Conservation (phyloP, 2,113 vertebrate species). For the Mesocricetus auratus region DNA sequence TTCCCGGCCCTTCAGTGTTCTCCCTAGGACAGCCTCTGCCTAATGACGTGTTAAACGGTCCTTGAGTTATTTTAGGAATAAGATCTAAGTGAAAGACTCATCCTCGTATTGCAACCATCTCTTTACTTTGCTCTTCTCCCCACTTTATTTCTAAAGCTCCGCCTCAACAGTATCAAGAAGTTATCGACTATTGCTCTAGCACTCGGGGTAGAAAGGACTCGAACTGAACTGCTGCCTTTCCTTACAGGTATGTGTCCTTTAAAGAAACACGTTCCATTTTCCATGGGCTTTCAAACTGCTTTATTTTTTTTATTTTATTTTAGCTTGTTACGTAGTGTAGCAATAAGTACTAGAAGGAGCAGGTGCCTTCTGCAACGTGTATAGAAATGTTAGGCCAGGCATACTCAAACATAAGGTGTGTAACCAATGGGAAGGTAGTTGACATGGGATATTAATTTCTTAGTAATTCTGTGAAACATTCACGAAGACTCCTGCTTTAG, state of each 20-base stretch:
- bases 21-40: not conserved
- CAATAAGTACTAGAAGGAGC: not conserved
- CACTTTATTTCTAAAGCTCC: conserved; percentile 85
- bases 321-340: not conserved
- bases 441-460: not conserved
- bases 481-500: not conserved
- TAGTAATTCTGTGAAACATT: conserved; percentile 9
- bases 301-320: not conserved
- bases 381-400: not conserved
- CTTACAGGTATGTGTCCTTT: conserved; percentile 90
- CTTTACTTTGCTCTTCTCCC: conserved; percentile 1
- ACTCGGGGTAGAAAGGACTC: conserved; percentile 94
- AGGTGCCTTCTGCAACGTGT: not conserved
- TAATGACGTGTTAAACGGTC: not conserved
- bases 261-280: not conserved
- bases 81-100: not conserved
- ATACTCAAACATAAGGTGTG: not conserved
- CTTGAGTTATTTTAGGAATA: not conserved
- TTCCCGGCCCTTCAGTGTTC: not conserved
- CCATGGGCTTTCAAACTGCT: not conserved
- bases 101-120: not conserved
- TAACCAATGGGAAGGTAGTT: conserved; percentile 14
- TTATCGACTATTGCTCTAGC: conserved; percentile 94
- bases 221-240: conserved; percentile 94
- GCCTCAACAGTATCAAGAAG: conserved; percentile 95